These are phyloP conservation scores for Liasis olivaceus DNA, from an alignment of 2,797 vertebrate species.

Conservation along the genomic window DNA sequence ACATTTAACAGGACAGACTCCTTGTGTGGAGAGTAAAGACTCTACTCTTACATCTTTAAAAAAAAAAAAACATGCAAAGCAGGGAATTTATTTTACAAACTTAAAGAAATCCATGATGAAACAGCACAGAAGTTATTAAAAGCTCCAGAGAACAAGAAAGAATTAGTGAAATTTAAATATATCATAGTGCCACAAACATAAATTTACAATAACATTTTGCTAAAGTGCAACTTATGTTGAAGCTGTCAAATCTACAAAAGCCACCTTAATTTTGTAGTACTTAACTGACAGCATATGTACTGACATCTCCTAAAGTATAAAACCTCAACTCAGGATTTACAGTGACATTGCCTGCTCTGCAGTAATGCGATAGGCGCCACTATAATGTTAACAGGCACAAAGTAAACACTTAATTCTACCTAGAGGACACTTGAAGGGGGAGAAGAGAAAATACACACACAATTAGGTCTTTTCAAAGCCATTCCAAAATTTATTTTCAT, in stretches of 20 bases:
- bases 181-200: neutral
- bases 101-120: constrained; percentile 4
- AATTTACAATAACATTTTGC: neutral
- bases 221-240: neutral
- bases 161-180: neutral
- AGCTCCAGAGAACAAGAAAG: constrained; percentile 2
- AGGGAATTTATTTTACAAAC: neutral
- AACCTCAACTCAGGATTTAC: constrained; percentile 56
- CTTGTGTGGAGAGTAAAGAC: neutral
- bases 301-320: constrained; percentile 34
- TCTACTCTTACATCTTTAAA: neutral
- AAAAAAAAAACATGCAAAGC: neutral
- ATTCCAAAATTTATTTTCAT: constrained; percentile 29
- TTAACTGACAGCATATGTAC: neutral
- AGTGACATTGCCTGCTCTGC: constrained; percentile 41
- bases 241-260: constrained; percentile 26
- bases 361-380: constrained; percentile 55
- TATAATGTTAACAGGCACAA: constrained; percentile 61
- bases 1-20: neutral
- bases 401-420: constrained; percentile 49
- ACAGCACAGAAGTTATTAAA: neutral
- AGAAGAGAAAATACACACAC: neutral
- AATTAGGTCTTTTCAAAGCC: constrained; percentile 38
- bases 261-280: neutral
- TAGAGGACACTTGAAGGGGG: constrained; percentile 19